Evolutionary conservation across 2,113 vertebrate genomes (phyloP).

Genomic region (Menidia beryllina): DNA sequence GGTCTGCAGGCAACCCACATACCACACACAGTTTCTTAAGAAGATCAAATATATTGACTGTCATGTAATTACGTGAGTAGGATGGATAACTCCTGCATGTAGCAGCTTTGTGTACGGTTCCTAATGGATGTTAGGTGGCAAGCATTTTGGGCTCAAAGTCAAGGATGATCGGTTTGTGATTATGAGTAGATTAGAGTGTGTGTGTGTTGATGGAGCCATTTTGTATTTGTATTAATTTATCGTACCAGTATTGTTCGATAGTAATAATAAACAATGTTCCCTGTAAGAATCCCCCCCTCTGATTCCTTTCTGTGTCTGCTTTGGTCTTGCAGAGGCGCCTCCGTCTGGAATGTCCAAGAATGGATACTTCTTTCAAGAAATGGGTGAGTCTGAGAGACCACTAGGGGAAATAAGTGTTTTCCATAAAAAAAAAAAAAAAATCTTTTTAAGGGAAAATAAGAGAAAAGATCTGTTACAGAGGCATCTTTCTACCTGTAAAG

Average conservation of each 20-base stretch:
- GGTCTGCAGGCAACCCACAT: not conserved
- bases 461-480: not conserved
- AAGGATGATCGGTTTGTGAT: not conserved
- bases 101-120: not conserved
- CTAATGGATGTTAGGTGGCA: not conserved
- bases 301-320: conserved; percentile 41
- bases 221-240: conserved; percentile 22
- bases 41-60: not conserved
- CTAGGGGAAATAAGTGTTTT: not conserved
- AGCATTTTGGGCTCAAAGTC: not conserved
- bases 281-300: conserved; percentile 31
- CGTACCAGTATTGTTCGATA: conserved; percentile 9
- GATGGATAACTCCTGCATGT: not conserved
- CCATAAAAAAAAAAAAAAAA: no score
- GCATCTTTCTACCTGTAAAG: not conserved
- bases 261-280: conserved; percentile 15
- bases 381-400: conserved; percentile 84
- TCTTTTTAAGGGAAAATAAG: no score
- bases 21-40: no score
- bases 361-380: conserved; percentile 94
- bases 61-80: not conserved
- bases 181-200: not conserved
- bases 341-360: conserved; percentile 92
- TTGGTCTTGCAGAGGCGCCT: conserved; percentile 78
- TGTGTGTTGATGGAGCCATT: not conserved